Percentiles rank a stretch among this genome's conserved stretches.
These are phyloP conservation scores for Caenorhabditis sulstoni DNA, from an alignment of 2,888 invertebrate genomes.

Conservation along the genomic window DNA sequence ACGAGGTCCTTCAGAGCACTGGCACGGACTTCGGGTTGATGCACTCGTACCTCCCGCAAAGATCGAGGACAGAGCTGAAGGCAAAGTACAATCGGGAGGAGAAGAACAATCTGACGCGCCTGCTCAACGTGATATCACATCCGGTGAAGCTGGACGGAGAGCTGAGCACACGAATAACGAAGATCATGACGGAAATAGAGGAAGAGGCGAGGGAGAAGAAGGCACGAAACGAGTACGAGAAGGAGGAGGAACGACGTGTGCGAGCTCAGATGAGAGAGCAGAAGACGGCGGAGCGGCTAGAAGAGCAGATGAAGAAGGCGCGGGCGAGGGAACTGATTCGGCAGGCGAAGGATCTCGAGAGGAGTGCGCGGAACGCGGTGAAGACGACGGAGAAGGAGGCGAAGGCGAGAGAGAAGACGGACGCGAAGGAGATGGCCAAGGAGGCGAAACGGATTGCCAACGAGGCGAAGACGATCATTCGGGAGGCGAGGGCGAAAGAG, in stretches of 20 bases:
- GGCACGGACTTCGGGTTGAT: constrained; percentile 79
- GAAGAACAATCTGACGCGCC: constrained; percentile 64
- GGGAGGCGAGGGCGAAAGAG: neutral
- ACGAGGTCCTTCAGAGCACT: constrained; percentile 75
- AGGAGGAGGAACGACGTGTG: constrained; percentile 34
- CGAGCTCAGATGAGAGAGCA: constrained; percentile 11
- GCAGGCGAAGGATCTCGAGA: constrained; percentile 28
- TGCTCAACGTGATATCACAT: constrained; percentile 28
- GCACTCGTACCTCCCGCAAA: constrained; percentile 76
- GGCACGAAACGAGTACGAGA: constrained; percentile 26
- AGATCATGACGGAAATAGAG: constrained; percentile 36
- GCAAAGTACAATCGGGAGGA: constrained; percentile 78
- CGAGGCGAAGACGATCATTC: constrained; percentile 22
- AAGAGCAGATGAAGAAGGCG: constrained; percentile 21
- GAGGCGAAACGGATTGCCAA: constrained; percentile 32
- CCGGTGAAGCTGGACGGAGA: constrained; percentile 34
- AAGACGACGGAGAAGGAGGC: constrained; percentile 17
- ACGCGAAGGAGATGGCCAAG: constrained; percentile 21
- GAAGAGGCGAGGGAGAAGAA: constrained; percentile 32
- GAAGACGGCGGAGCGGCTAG: constrained; percentile 12
- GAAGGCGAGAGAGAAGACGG: constrained; percentile 10
- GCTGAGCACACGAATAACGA: constrained; percentile 16
- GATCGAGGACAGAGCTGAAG: constrained; percentile 77
- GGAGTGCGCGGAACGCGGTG: constrained; percentile 12
- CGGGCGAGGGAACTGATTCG: constrained; percentile 14